These are phyloP conservation scores for Heterocephalus glaber DNA, from an alignment of 2,113 vertebrate species.

Conservation along the genomic window DNA sequence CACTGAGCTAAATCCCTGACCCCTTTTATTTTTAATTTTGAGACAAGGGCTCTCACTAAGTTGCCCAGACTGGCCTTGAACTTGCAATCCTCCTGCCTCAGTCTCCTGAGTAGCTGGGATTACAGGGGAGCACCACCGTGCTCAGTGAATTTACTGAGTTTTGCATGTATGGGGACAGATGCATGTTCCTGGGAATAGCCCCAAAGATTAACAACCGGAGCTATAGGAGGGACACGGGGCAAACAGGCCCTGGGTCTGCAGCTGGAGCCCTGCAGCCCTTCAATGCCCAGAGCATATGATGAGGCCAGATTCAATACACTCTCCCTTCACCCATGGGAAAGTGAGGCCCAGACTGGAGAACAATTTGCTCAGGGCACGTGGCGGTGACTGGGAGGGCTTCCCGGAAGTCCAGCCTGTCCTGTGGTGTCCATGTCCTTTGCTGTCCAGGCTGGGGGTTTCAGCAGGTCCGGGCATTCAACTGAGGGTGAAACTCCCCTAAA, in stretches of 20 bases:
- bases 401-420: neutral
- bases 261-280: neutral
- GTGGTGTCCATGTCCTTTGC: accelerated
- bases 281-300: accelerated
- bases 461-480: neutral
- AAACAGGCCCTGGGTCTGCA: neutral
- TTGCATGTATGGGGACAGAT: neutral
- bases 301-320: neutral
- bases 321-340: neutral
- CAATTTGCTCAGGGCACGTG: neutral
- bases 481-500: neutral
- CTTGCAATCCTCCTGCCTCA: neutral
- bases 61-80: neutral
- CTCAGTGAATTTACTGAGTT: neutral
- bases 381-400: neutral
- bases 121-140: too few species aligned
- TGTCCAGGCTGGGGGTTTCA: neutral
- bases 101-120: neutral
- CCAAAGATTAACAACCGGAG: accelerated
- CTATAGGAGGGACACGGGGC: neutral
- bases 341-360: neutral
- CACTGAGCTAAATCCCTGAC: neutral
- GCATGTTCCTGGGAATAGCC: neutral
- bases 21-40: neutral
- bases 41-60: neutral